Evolutionary conservation across 1,140 invertebrate genomes (phyloP).

Genomic region (Pseudachorutes palmiensis): DNA sequence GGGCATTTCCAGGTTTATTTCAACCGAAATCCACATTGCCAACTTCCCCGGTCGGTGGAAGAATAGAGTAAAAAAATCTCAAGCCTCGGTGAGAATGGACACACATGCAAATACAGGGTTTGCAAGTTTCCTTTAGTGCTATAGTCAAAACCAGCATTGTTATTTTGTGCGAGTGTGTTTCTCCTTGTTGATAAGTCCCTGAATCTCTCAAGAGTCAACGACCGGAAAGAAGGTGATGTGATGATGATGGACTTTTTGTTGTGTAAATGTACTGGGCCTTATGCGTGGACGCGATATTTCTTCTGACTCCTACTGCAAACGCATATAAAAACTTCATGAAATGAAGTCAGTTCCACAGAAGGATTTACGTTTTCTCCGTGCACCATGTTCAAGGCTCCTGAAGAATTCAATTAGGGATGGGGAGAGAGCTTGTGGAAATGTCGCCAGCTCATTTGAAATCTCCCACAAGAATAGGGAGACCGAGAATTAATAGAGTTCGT

Average conservation of each 20-base stretch:
- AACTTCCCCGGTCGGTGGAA: background rate
- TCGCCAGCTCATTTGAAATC: background rate
- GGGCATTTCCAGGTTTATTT: background rate
- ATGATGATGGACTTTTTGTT: background rate
- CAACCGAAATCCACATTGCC: background rate
- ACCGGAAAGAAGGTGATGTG: slow-evolving; percentile 10
- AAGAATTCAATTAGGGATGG: too few relatives aligned
- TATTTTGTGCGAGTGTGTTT: background rate
- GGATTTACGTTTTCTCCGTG: background rate
- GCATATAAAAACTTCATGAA: background rate
- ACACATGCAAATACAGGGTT: background rate
- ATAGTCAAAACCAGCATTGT: background rate
- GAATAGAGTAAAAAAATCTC: background rate
- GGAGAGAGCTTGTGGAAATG: background rate
- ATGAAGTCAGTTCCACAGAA: background rate
- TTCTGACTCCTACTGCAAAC: background rate
- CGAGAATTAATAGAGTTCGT: too few relatives aligned
- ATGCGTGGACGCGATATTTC: background rate
- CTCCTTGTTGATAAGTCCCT: background rate
- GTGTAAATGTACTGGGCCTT: background rate
- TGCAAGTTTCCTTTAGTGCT: too few relatives aligned
- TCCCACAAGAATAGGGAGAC: background rate
- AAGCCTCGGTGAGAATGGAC: background rate
- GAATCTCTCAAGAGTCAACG: slow-evolving; percentile 4
- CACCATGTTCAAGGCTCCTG: background rate